Base-by-base conservation (phyloP, 2,888 invertebrate genomes). In the Apodemia zela region DNA sequence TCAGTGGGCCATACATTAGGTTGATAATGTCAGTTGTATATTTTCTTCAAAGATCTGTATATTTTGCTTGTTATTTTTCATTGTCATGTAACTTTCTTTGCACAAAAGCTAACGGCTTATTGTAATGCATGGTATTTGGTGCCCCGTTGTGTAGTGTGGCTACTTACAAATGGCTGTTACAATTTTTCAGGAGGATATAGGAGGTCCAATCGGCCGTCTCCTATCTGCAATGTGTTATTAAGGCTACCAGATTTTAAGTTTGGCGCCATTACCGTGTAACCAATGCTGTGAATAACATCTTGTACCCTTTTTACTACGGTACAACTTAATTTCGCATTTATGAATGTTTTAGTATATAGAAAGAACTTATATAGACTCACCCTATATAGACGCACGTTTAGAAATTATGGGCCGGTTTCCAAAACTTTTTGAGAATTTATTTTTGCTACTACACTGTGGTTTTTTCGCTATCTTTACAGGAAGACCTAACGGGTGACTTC, bases 401-500 rank as follows among this genome's bases (percentile, higher is more conserved):
- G 77, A 79, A 84, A 79, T 81, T 82, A 85, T 89, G 90, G 90
- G 90, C 85, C 89, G 89, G 89, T 88, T 85, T 86, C 76, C 73
- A 65, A 64, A 63, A 70, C 73, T 72, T 58, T 70, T 67, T 66
- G 54, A 57, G 54, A 29, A 15, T 13, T 57, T 25, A 21, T 51
- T 51, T 72, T 71, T 72, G 60, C 73, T 72, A 71, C 75, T 78
- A 79, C 73, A 81, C 77, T 78, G 76, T 79, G 82, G 79, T 77
- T 77, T 80, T 85, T 84, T 79, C 79, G 76, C 77, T 82, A 79
- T 73, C 81, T 87, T 92, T 93, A 73, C 93, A 94, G 94, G 94
- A 93, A 73, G 95, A 95, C 86, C 88, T 94, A 75, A 92, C 92
- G 71, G 95, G 95, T 76, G 95, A 95, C 89, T 94, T 94, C 92